These are phyloP conservation scores for Fragum sueziense DNA, from an alignment of 2,888 invertebrate genomes.

Conservation along the genomic window DNA sequence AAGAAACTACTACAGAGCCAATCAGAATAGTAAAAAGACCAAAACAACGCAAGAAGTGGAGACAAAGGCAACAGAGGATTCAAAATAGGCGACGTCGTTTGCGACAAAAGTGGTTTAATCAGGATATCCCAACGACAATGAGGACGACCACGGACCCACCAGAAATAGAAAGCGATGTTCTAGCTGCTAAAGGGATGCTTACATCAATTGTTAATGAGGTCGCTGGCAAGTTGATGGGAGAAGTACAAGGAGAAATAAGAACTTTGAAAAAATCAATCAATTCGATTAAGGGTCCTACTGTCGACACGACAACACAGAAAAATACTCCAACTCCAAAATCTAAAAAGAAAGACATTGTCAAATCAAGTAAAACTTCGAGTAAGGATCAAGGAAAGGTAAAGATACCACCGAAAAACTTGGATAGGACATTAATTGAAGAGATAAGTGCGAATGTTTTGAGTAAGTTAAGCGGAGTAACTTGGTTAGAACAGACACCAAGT, in stretches of 20 bases:
- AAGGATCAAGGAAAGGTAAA: background rate
- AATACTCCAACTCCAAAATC: background rate
- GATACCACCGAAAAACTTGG: background rate
- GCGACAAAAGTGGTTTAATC: conserved; percentile 5
- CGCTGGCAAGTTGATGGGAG: background rate
- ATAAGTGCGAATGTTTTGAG: conserved; percentile 9
- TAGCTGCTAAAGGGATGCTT: background rate
- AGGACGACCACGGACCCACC: conserved; percentile 1
- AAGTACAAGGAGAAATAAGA: background rate
- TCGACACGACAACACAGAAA: background rate
- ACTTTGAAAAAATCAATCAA: background rate
- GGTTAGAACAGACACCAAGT: background rate
- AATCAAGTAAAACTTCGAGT: background rate
- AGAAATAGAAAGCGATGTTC: background rate
- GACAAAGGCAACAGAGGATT: background rate
- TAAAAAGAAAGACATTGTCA: background rate
- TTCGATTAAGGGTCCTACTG: background rate
- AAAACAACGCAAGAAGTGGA: background rate
- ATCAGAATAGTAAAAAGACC: background rate
- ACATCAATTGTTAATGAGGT: conserved; percentile 5
- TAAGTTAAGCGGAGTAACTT: conserved; percentile 3
- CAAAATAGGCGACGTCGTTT: background rate
- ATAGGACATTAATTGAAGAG: background rate
- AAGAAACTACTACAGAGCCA: conserved; percentile 4
- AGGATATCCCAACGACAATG: background rate